Base-by-base conservation (phyloP, 1,140 invertebrate genomes). In the Monochamus saltuarius region DNA sequence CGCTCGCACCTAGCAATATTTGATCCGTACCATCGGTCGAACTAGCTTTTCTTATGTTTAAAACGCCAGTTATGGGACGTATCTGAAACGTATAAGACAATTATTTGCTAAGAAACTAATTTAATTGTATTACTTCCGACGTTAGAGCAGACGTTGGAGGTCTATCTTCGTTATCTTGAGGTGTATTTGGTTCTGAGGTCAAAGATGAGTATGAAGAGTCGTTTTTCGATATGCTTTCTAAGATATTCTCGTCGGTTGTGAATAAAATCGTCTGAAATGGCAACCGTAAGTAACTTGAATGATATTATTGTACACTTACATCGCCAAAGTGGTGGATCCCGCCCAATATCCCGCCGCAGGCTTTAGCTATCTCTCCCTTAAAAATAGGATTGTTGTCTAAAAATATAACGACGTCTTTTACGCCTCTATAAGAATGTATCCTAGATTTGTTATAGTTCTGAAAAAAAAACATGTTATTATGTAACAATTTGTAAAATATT, bases 361-460 rank as follows among this genome's bases (percentile, higher is more conserved):
- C 87, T 68, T 86, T 78, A 1, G 87, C 87, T 54, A 93, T 90
- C 78, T 92, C 90, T n/a, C 90, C 90, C 67, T 83, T 82, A 74
- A 92, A 93, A 66, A 92, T 87, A 3, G 81, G 64, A 38, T 76
- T 70, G 22, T 84, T 83, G 71, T 92, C 88, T 47, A 93, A 72
- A 53, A 79, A 82, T n/a, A 93, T 85, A 38, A 84, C 79, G 3
- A 92, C 77, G 68, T 90, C 79, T 69, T 83, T 85, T 9, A 84
- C 87, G 60, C 90, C 90, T 62, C 89, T 81, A 59, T 85, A 85
- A 1, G 89, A 90, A 79, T 92, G 88, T 61, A 92, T 91, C 60
- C 90, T 79, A 1, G 89, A 92, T 75, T 92, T 92, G 73, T 93
- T 93, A 70, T 93, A 93, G 75, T 93, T 93, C 90, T 92, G 75